Conservation (phyloP, 2,113 vertebrate species). For the Oryzias woworae region DNA sequence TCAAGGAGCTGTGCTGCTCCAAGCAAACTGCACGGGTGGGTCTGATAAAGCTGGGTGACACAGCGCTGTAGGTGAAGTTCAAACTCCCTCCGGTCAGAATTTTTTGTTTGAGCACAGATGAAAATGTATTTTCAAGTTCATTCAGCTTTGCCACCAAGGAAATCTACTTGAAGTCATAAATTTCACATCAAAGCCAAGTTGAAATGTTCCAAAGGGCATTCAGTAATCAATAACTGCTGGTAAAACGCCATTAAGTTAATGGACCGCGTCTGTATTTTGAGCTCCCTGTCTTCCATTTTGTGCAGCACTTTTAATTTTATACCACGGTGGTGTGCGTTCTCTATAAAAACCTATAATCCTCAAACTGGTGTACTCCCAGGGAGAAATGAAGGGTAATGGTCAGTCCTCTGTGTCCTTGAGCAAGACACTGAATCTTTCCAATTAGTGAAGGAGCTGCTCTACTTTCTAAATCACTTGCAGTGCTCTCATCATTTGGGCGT, state of each 20-base stretch:
- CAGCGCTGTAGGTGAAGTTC: constrained; percentile 39
- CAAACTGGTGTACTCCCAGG: neutral
- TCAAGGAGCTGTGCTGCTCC: constrained; percentile 22
- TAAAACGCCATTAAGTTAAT: neutral
- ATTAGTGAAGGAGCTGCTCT: neutral
- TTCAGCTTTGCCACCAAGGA: neutral
- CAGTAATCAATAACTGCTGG: neutral
- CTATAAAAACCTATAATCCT: neutral
- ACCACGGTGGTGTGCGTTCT: neutral
- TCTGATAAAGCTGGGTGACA: constrained; percentile 47
- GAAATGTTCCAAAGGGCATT: neutral
- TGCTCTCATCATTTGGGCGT: neutral
- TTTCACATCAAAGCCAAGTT: neutral
- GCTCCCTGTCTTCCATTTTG: neutral
- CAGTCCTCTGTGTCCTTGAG: neutral
- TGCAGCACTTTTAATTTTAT: neutral
- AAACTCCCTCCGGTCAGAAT: constrained; percentile 21
- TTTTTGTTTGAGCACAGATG: neutral
- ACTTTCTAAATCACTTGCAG: neutral
- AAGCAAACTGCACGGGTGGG: constrained; percentile 28
- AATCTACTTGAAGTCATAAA: neutral
- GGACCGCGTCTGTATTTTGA: neutral
- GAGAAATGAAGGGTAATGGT: neutral
- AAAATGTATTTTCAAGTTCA: constrained; percentile 15
- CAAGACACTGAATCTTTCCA: neutral